Conservation (phyloP, 1,140 invertebrate species). For the Muscidifurax raptorellus region DNA sequence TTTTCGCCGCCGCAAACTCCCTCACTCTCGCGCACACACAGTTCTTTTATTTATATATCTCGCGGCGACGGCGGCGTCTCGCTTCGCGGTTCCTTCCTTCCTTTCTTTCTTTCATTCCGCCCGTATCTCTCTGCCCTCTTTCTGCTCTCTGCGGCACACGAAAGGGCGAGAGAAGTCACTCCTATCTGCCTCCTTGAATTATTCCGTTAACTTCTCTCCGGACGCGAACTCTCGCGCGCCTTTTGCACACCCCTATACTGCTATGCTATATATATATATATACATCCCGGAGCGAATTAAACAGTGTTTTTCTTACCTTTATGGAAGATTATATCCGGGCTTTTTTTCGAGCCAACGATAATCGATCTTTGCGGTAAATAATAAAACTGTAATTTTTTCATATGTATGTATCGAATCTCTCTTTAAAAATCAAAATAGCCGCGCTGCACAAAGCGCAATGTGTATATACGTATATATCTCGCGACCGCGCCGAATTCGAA, state of each 20-base stretch:
- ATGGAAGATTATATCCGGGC: not conserved
- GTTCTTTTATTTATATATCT: constrained; percentile 48
- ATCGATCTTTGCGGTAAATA: too few species aligned
- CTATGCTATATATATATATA: too few species aligned
- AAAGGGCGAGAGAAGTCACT: constrained; percentile 29
- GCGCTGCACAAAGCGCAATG: not conserved
- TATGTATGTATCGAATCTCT: too few species aligned
- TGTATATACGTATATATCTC: too few species aligned
- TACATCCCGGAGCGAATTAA: not conserved
- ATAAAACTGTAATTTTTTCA: too few species aligned
- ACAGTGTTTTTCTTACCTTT: not conserved
- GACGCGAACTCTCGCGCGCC: constrained; percentile 42
- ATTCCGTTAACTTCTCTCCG: constrained; percentile 55
- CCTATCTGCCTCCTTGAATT: constrained; percentile 51
- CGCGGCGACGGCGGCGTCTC: constrained; percentile 4
- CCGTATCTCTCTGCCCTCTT: constrained; percentile 32
- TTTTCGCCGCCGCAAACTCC: constrained; percentile 5
- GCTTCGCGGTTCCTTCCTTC: constrained; percentile 24
- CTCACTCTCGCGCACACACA: constrained; percentile 10
- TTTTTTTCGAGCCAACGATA: too few species aligned
- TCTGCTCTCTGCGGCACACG: constrained; percentile 16
- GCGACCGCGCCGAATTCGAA: not conserved
- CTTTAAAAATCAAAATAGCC: not conserved
- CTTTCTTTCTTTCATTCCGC: constrained; percentile 37
- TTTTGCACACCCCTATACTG: constrained; percentile 27